phyloP scores from a whole-genome alignment of 2,797 vertebrate species.

The Scarus forsteni region DNA sequence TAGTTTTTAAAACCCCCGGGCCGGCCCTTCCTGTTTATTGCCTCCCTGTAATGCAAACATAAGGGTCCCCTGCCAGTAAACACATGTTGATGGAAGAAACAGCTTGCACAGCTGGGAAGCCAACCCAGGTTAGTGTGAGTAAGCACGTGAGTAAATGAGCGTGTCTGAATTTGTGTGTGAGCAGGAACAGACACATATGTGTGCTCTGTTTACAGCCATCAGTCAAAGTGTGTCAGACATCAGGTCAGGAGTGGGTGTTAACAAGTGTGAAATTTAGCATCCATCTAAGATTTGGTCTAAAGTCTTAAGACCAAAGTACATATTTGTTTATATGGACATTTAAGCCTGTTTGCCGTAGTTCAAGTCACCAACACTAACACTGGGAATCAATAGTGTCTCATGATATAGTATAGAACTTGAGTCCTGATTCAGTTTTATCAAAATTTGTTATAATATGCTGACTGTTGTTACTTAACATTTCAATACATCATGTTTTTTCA shows the following conservation, averaged over 20 bases:
- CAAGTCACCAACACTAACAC: too few species aligned
- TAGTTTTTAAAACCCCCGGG: constrained; percentile 71
- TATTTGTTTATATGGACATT: too few species aligned
- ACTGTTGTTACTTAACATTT: too few species aligned
- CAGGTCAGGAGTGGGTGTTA: constrained; percentile 26
- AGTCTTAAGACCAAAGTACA: too few species aligned
- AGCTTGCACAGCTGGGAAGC: constrained; percentile 85
- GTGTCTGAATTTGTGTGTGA: constrained; percentile 36
- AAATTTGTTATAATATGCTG: too few species aligned
- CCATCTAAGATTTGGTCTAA: too few species aligned
- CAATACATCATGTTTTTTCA: too few species aligned
- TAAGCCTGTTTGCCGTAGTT: too few species aligned
- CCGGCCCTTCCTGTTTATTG: constrained; percentile 79
- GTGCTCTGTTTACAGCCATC: constrained; percentile 46
- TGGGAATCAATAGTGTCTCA: too few species aligned
- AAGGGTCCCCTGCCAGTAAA: constrained; percentile 83
- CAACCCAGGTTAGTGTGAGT: constrained; percentile 77
- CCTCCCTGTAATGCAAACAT: constrained; percentile 83
- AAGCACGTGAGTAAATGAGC: constrained; percentile 73
- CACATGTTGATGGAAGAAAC: constrained; percentile 87
- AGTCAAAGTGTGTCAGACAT: constrained; percentile 30
- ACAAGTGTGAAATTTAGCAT: constrained; percentile 15
- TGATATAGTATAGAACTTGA: too few species aligned
- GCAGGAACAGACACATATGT: constrained; percentile 11
- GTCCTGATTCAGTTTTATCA: too few species aligned